phyloP scores from a whole-genome alignment of 2,113 vertebrate genomes.

The Poecile atricapillus region DNA sequence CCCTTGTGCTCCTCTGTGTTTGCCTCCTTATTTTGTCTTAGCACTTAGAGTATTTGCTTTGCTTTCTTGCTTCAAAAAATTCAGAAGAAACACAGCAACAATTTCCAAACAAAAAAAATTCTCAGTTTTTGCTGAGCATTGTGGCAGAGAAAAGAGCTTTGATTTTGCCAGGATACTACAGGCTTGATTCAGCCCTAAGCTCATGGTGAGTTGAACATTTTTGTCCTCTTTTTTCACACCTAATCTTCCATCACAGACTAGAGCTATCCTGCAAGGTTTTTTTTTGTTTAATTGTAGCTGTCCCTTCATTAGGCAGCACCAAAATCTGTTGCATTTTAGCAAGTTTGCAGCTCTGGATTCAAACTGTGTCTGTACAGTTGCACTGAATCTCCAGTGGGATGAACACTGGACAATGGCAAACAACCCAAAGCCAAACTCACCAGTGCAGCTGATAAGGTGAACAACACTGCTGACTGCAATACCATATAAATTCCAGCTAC shows the following conservation, averaged over 20 bases:
- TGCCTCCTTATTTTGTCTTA: neutral
- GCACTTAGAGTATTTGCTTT: neutral
- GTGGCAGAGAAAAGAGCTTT: neutral
- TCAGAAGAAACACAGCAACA: neutral
- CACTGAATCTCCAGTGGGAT: neutral
- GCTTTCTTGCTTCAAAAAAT: neutral
- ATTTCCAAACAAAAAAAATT: neutral
- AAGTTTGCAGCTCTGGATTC: neutral
- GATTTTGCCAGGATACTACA: neutral
- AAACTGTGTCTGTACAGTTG: neutral
- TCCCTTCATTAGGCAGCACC: neutral
- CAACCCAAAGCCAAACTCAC: neutral
- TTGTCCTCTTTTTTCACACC: neutral
- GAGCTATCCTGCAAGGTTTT: neutral
- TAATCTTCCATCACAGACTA: neutral
- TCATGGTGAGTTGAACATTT: neutral
- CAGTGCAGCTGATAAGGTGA: neutral
- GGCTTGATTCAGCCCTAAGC: neutral
- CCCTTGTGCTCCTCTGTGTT: neutral
- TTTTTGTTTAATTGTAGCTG: neutral
- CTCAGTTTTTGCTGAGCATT: neutral
- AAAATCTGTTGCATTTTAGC: neutral
- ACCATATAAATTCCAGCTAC: neutral
- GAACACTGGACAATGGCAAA: neutral
- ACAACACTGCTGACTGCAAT: neutral